Conservation (phyloP, 2,888 invertebrate genomes). For the Nomada lathburiana region DNA sequence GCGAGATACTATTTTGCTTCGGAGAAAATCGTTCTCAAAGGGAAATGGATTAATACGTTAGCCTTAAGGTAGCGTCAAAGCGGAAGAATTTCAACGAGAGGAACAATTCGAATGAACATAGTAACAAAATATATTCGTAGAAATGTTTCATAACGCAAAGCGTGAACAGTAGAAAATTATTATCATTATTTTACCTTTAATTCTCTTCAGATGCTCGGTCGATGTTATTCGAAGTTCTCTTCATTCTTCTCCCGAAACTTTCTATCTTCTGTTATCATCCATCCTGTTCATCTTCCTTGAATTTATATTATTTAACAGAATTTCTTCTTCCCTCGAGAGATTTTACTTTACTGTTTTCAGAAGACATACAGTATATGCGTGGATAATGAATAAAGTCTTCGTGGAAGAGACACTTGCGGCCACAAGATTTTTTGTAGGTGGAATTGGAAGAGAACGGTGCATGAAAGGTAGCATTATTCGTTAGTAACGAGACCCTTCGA, state of each 20-base stretch:
- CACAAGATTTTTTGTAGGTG: conserved; percentile 4
- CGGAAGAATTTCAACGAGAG: not conserved
- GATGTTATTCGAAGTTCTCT: not conserved
- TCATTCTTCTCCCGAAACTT: not conserved
- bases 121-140: not conserved
- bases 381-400: conserved; percentile 15
- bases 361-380: no score
- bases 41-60: conserved; percentile 11
- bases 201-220: not conserved
- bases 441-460: not conserved
- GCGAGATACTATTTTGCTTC: conserved; percentile 4
- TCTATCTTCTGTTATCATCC: not conserved
- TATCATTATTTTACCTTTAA: conserved; percentile 25
- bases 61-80: not conserved
- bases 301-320: not conserved
- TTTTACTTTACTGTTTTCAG: not conserved
- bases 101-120: no score
- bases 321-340: not conserved
- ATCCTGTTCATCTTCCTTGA: not conserved
- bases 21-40: not conserved
- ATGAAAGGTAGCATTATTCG: conserved; percentile 54
- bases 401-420: conserved; percentile 8
- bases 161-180: not conserved
- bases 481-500: conserved; percentile 25
- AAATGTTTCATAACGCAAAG: not conserved